Evolutionary conservation across 2,113 vertebrate species (phyloP), one percentile per base, ranked within the genome.

Genomic region (Perccottus glenii): DNA sequence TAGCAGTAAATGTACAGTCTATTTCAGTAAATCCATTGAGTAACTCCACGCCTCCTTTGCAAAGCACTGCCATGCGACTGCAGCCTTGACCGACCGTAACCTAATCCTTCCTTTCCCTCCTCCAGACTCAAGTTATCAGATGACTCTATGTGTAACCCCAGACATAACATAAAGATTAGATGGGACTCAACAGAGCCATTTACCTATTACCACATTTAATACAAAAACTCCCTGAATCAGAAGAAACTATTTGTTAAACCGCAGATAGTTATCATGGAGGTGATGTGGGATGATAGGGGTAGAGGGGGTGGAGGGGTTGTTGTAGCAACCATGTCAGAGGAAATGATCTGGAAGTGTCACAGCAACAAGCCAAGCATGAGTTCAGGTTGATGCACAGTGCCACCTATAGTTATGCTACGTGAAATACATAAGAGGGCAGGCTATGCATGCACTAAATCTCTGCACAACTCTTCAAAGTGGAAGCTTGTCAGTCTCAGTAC

Each of bases 351-450:
- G 51, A 83, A 77, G 71, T 73, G 67, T 69, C 64, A 64, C 27
- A 64, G 61, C 42, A 70, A 53, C 67, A 67, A 51, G 57, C 67
- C 60, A 27, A 58, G 66, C 47, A 51, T 44, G 67, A 50, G 68
- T 55, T 67, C 66, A 71, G 61, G 76, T 86, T 88, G 89, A 90
- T 66, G 60, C 84, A 87, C 87, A 90, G 90, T 92, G 92, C 91
- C 91, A 88, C 87, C 92, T 93, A 91, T 89, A 77, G 91, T 85
- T 85, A 38, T 65, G 45, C 60, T 35, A 77, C 67, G 46, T 90
- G 82, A 91, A 91, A 88, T 86, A 77, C 86, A 88, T 33, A 75
- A 64, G 49, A 57, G 45, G 32, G 51, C 27, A 6, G 16, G 70
- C 32, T 53, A 11, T 5, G 61, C 15, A 15, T 36, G 16, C 11